Conservation (phyloP, 1,140 invertebrate species). For the Leguminivora glycinivorella region DNA sequence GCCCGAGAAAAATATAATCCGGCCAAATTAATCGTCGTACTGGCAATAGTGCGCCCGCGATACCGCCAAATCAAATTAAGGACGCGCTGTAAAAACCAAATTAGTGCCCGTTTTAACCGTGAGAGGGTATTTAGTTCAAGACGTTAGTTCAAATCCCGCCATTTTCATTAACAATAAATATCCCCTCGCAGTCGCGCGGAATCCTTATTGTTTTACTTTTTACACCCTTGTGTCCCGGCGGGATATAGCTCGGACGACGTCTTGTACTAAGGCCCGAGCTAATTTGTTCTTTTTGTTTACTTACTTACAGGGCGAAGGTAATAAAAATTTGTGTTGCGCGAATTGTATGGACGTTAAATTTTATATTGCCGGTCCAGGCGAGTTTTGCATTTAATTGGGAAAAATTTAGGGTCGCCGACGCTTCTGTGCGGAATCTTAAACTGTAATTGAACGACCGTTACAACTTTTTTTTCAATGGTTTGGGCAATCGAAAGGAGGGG, state of each 20-base stretch:
- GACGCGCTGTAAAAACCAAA: slow-evolving; percentile 80
- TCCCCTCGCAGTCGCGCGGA: slow-evolving; percentile 70
- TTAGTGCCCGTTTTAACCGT: slow-evolving; percentile 80
- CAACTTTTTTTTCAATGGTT: slow-evolving; percentile 72
- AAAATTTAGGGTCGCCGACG: slow-evolving; percentile 74
- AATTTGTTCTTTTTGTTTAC: slow-evolving; percentile 78
- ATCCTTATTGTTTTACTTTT: slow-evolving; percentile 79
- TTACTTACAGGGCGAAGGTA: slow-evolving; percentile 69
- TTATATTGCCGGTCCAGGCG: slow-evolving; percentile 66
- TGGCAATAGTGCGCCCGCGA: slow-evolving; percentile 74
- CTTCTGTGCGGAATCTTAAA: slow-evolving; percentile 76
- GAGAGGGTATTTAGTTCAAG: slow-evolving; percentile 79
- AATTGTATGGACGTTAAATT: slow-evolving; percentile 78
- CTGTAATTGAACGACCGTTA: slow-evolving; percentile 73
- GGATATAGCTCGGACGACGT: slow-evolving; percentile 58
- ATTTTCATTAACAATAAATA: slow-evolving; percentile 81
- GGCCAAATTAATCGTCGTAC: slow-evolving; percentile 78
- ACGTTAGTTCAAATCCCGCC: slow-evolving; percentile 80
- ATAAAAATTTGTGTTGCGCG: slow-evolving; percentile 79
- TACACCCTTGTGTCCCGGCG: slow-evolving; percentile 76
- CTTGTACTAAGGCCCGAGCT: slow-evolving; percentile 58
- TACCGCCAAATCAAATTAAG: slow-evolving; percentile 80
- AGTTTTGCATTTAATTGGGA: slow-evolving; percentile 78
- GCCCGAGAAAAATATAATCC: slow-evolving; percentile 79
- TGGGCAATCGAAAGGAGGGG: slow-evolving; percentile 52